Evolutionary conservation across 2,888 invertebrate genomes (phyloP).

Genomic region (Mythimna albipuncta): DNA sequence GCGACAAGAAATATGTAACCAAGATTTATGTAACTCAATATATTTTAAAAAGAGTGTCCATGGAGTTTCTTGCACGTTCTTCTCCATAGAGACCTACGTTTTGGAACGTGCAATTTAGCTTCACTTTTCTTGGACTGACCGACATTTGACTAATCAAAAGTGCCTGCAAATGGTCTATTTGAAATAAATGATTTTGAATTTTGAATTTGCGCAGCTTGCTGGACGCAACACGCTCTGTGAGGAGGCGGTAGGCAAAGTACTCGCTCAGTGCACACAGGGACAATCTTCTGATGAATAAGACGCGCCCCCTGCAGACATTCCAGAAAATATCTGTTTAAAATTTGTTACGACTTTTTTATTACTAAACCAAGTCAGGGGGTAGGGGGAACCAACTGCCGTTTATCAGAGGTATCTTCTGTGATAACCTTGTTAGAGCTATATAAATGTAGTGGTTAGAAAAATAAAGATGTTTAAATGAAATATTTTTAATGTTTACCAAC

Average conservation of each 20-base stretch:
- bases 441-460: not conserved
- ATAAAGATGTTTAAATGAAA: not conserved
- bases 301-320: constrained; percentile 16
- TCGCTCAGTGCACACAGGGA: not conserved
- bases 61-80: no score
- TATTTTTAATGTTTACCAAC: not conserved
- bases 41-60: no score
- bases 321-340: constrained; percentile 10
- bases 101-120: no score
- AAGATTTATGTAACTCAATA: no score
- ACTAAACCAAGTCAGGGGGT: not conserved
- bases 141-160: no score
- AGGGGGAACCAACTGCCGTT: not conserved
- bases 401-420: not conserved
- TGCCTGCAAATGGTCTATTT: no score
- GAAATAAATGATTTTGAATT: no score
- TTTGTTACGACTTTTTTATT: constrained; percentile 17
- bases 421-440: not conserved
- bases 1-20: no score
- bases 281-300: not conserved
- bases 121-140: no score
- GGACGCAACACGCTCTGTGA: not conserved
- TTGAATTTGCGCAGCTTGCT: no score
- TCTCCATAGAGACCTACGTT: no score
- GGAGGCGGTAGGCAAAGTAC: no score